Conservation (phyloP, 2,888 invertebrate species). For the Polietes domitor region DNA sequence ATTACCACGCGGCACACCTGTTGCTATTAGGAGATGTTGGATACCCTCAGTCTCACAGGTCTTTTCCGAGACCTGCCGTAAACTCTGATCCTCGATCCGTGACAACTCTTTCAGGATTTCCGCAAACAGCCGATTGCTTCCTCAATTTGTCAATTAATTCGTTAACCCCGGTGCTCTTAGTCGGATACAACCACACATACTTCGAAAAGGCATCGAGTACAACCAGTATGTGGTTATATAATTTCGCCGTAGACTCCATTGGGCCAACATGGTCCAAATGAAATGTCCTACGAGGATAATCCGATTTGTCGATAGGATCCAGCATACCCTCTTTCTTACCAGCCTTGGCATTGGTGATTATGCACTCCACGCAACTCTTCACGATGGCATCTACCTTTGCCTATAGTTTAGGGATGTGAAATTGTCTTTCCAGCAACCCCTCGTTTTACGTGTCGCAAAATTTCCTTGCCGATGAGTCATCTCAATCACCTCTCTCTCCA, state of each 20-base stretch:
- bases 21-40: conserved; percentile 71
- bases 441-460: conserved; percentile 71
- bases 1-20: conserved; percentile 73
- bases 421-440: too few relatives aligned
- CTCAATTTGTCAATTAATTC: conserved; percentile 48
- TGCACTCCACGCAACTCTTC: conserved; percentile 59
- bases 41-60: conserved; percentile 71
- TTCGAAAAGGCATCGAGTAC: conserved; percentile 70
- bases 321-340: conserved; percentile 75
- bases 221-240: conserved; percentile 75
- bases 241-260: conserved; percentile 71
- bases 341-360: conserved; percentile 69
- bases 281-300: conserved; percentile 71
- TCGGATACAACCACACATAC: conserved; percentile 76
- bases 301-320: conserved; percentile 73
- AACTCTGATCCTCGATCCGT: conserved; percentile 73
- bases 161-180: conserved; percentile 69
- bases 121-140: conserved; percentile 48
- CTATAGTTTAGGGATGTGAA: conserved; percentile 69
- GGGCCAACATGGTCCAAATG: conserved; percentile 77
- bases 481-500: conserved; percentile 68
- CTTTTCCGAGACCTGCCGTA: conserved; percentile 73
- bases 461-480: conserved; percentile 76
- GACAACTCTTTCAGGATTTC: conserved; percentile 72
- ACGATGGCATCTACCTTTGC: conserved; percentile 47